These are phyloP conservation scores for Xylocopa sonorina DNA, from an alignment of 1,140 invertebrate genomes.

Conservation along the genomic window DNA sequence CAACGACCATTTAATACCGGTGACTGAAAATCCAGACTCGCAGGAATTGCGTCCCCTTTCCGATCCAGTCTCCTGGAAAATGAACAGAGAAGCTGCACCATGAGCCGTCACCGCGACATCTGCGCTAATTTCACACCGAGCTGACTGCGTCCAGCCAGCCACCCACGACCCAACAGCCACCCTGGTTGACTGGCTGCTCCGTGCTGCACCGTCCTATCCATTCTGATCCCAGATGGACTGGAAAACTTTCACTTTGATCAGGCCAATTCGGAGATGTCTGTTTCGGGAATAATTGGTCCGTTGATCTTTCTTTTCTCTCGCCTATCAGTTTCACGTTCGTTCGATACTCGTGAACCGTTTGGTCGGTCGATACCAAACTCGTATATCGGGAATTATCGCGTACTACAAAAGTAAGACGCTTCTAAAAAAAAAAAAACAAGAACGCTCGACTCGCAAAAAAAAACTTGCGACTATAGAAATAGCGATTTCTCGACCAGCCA, in stretches of 20 bases:
- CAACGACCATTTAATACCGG: slow-evolving; percentile 73
- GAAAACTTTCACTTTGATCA: slow-evolving; percentile 54
- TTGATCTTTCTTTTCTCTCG: slow-evolving; percentile 15
- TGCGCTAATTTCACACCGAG: slow-evolving; percentile 82
- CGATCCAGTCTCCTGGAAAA: slow-evolving; percentile 81
- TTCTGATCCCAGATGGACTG: slow-evolving; percentile 45
- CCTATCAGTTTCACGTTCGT: too few relatives aligned
- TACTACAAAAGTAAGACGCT: too few relatives aligned
- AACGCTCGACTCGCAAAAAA: too few relatives aligned
- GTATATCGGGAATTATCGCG: too few relatives aligned
- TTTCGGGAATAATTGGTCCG: slow-evolving; percentile 27
- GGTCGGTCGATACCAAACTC: too few relatives aligned
- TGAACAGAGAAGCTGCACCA: slow-evolving; percentile 79
- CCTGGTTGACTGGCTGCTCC: slow-evolving; percentile 62
- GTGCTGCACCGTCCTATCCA: slow-evolving; percentile 44
- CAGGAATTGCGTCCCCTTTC: slow-evolving; percentile 63
- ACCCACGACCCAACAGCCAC: slow-evolving; percentile 56
- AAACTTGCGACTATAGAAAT: too few relatives aligned
- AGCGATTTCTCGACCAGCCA: too few relatives aligned
- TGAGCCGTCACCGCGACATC: slow-evolving; percentile 80
- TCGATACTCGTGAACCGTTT: too few relatives aligned
- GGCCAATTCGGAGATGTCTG: slow-evolving; percentile 41
- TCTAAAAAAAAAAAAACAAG: too few relatives aligned
- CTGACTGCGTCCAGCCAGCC: slow-evolving; percentile 74
- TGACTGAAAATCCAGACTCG: slow-evolving; percentile 75